Percentiles rank a stretch among this genome's conserved stretches.
Conservation (phyloP, 1,140 invertebrate genomes). For the Monomorium pharaonis region DNA sequence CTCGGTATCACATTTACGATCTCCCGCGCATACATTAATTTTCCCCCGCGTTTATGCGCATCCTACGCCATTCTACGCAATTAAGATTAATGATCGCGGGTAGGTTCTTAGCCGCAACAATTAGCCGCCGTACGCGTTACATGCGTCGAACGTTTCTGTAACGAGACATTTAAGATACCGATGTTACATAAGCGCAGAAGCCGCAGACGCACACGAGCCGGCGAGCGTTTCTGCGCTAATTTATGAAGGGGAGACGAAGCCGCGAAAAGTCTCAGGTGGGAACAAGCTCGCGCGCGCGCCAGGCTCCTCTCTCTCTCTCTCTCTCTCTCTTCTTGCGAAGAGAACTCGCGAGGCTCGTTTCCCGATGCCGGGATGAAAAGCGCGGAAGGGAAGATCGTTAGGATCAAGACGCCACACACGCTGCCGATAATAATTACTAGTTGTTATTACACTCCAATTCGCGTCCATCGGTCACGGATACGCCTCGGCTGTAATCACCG, state of each 20-base stretch:
- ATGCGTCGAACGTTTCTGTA: slow-evolving; percentile 21
- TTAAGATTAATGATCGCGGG: slow-evolving; percentile 51
- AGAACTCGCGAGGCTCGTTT: not conserved
- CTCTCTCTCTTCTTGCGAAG: not conserved
- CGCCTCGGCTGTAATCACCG: slow-evolving; percentile 67
- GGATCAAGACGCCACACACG: slow-evolving; percentile 10
- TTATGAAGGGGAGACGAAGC: not conserved
- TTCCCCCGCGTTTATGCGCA: slow-evolving; percentile 7
- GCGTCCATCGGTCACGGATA: slow-evolving; percentile 67
- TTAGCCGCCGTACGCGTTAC: slow-evolving; percentile 14
- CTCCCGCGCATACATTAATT: slow-evolving; percentile 44
- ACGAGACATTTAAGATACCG: slow-evolving; percentile 39
- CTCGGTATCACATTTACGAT: slow-evolving; percentile 33
- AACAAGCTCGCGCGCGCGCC: not conserved
- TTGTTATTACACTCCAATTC: slow-evolving; percentile 74
- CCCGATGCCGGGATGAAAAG: slow-evolving; percentile 2
- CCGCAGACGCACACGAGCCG: slow-evolving; percentile 21
- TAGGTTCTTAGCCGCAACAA: slow-evolving; percentile 35
- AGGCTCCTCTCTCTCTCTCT: not conserved
- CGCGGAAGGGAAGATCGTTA: slow-evolving; percentile 41
- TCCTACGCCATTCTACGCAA: slow-evolving; percentile 34
- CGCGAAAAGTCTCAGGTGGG: not conserved
- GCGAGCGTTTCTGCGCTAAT: not conserved
- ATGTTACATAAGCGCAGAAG: slow-evolving; percentile 28
- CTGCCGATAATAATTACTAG: slow-evolving; percentile 70